These are phyloP conservation scores for Zeus faber DNA, from an alignment of 2,113 vertebrate genomes.

Conservation along the genomic window DNA sequence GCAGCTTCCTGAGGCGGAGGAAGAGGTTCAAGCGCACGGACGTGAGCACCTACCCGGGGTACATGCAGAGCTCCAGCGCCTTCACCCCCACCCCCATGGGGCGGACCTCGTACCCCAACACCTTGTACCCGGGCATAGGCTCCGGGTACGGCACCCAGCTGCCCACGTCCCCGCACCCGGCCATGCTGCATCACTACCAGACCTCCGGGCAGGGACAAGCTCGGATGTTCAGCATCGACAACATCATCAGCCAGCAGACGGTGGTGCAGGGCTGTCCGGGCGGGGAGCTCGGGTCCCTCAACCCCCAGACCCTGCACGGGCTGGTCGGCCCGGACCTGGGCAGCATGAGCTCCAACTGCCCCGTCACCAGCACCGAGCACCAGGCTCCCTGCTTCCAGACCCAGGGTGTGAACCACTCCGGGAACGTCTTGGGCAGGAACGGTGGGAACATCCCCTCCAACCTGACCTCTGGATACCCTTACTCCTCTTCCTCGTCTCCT, in stretches of 20 bases:
- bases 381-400: constrained; percentile 77
- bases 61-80: constrained; percentile 87
- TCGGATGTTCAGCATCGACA: constrained; percentile 94
- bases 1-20: constrained; percentile 80
- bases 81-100: constrained; percentile 80
- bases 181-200: constrained; percentile 81
- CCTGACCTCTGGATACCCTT: constrained; percentile 65
- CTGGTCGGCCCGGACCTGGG: constrained; percentile 59
- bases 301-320: constrained; percentile 62
- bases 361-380: constrained; percentile 65
- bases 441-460: constrained; percentile 66
- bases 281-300: constrained; percentile 70
- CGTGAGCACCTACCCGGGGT: constrained; percentile 85
- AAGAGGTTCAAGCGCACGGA: constrained; percentile 88
- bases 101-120: constrained; percentile 73
- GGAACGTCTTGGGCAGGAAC: constrained; percentile 65
- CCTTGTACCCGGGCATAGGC: constrained; percentile 70
- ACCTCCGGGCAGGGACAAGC: constrained; percentile 73
- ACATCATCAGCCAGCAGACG: constrained; percentile 86
- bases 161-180: constrained; percentile 69
- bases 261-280: constrained; percentile 71
- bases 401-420: constrained; percentile 68
- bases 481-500: constrained; percentile 77
- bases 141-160: constrained; percentile 75
- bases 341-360: constrained; percentile 74